A percentile compares a stretch with the other conserved stretches of the same genome.
These are phyloP conservation scores for Typhlomys cinereus DNA, from an alignment of 2,113 vertebrate genomes.

Conservation along the genomic window DNA sequence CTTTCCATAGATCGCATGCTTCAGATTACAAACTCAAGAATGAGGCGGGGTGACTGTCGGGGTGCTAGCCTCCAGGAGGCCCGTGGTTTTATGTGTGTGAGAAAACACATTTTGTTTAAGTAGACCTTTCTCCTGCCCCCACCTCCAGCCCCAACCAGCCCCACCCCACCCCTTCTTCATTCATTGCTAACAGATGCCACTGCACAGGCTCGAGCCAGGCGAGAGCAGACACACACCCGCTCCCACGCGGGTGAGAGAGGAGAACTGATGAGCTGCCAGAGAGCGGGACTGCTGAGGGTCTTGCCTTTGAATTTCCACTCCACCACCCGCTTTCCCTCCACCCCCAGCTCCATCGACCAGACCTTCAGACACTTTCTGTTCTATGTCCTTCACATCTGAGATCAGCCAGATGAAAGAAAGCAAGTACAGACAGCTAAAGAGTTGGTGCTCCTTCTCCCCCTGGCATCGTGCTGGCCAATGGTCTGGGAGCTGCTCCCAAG, in stretches of 20 bases:
- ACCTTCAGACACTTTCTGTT: conserved; percentile 43
- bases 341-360: neutral
- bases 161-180: neutral
- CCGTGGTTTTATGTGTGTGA: conserved; percentile 81
- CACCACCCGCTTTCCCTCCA: too few species aligned
- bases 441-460: neutral
- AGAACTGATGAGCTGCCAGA: conserved; percentile 64
- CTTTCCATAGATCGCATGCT: conserved; percentile 56
- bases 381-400: conserved; percentile 30
- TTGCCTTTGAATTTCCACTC: conserved; percentile 73
- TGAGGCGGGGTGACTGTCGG: conserved; percentile 67
- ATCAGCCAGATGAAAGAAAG: neutral
- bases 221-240: neutral
- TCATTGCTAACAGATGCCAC: conserved; percentile 86
- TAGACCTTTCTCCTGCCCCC: conserved; percentile 40
- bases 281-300: neutral
- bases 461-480: rapidly evolving
- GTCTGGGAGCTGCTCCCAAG: rapidly evolving
- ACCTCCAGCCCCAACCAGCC: neutral
- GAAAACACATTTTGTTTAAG: conserved; percentile 76
- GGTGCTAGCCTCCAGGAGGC: conserved; percentile 78
- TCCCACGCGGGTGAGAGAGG: conserved; percentile 53
- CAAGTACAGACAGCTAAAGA: neutral
- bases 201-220: conserved; percentile 66
- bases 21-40: conserved; percentile 81